Evolutionary conservation across 2,888 invertebrate species (phyloP).

Genomic region (Stenchaetothrips biformis): DNA sequence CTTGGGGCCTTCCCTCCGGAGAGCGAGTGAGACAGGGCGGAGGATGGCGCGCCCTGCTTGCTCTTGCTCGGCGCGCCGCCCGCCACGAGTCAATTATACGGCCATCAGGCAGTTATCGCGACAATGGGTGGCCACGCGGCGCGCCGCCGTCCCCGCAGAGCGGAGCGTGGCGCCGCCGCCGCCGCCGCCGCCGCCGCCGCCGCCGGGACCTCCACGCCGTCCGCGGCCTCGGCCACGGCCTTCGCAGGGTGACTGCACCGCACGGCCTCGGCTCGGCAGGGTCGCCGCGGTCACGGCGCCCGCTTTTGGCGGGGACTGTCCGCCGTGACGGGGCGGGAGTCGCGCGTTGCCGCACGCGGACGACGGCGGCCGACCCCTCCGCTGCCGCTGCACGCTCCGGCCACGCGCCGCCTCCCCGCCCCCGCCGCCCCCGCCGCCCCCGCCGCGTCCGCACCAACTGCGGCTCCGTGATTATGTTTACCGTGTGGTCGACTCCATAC

Average conservation of each 20-base stretch:
- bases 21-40: background rate
- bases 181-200: background rate
- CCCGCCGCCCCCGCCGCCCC: background rate
- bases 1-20: background rate
- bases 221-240: no score
- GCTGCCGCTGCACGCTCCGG: background rate
- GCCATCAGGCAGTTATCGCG: background rate
- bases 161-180: background rate
- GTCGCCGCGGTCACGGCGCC: no score
- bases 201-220: background rate
- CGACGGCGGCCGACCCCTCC: background rate
- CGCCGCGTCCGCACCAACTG: no score
- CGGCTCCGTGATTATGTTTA: slow-evolving; percentile 11
- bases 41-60: no score
- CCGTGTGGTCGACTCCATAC: slow-evolving; percentile 14
- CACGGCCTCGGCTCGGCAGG: no score
- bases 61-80: background rate
- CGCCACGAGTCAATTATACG: background rate
- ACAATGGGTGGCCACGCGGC: background rate
- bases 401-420: background rate
- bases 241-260: no score
- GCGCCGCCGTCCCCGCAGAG: background rate
- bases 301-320: background rate
- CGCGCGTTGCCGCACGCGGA: background rate
- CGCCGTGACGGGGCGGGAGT: background rate